A percentile compares a stretch with the other conserved stretches of the same genome.
These are phyloP conservation scores for Anarrhichthys ocellatus DNA, from an alignment of 2,113 vertebrate species.

Conservation along the genomic window DNA sequence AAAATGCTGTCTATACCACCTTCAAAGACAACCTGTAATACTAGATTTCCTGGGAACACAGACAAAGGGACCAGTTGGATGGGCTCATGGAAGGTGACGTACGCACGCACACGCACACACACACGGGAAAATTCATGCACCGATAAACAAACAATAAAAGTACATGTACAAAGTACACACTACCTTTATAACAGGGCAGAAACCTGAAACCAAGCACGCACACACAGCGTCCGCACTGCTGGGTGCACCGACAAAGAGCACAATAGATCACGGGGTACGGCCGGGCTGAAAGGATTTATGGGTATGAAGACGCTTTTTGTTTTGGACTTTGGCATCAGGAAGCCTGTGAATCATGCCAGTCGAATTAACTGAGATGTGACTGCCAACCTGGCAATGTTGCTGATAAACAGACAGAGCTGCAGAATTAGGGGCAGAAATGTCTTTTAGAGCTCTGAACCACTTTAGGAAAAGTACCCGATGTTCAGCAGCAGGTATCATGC, in stretches of 20 bases:
- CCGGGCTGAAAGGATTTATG: slow-evolving; percentile 41
- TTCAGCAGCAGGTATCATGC: not conserved
- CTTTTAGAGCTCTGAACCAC: not conserved
- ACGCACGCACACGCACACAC: not conserved
- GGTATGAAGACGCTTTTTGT: slow-evolving; percentile 50
- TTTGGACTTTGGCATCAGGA: slow-evolving; percentile 49
- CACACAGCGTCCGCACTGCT: slow-evolving; percentile 26
- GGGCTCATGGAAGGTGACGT: slow-evolving; percentile 30
- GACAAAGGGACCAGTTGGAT: slow-evolving; percentile 61
- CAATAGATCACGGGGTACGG: slow-evolving; percentile 51
- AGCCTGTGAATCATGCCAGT: slow-evolving; percentile 22
- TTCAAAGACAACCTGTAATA: slow-evolving; percentile 60
- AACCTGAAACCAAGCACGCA: slow-evolving; percentile 61
- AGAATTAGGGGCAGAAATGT: not conserved
- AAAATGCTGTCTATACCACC: slow-evolving; percentile 21
- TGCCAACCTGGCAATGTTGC: slow-evolving; percentile 13
- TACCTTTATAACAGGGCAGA: slow-evolving; percentile 46
- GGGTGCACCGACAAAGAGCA: slow-evolving; percentile 45
- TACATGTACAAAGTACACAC: slow-evolving; percentile 22
- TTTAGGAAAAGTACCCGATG: not conserved
- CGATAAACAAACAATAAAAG: slow-evolving; percentile 2
- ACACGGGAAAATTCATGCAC: slow-evolving; percentile 2
- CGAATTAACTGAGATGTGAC: slow-evolving; percentile 17
- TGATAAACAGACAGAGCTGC: slow-evolving; percentile 14
- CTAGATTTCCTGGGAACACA: slow-evolving; percentile 45